Evolutionary conservation across 2,113 vertebrate genomes (phyloP), one percentile per base, ranked within the genome.

Genomic region (Alexandromys fortis): DNA sequence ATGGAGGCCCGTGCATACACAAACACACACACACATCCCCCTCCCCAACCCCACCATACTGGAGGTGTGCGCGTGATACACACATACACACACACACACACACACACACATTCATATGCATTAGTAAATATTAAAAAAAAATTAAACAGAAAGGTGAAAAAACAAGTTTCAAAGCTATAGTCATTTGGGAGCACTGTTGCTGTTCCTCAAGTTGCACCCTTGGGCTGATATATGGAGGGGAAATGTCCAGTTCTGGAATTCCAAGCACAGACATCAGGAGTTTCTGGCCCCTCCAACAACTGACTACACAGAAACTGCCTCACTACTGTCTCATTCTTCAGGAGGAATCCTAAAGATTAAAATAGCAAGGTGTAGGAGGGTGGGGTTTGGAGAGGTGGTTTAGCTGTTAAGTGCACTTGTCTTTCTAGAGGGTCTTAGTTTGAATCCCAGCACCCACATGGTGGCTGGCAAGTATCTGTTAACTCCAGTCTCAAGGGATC

Each of bases 1-100:
- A 98, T 86, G 99, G 98, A 99, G 99, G 97, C 5, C 3, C 14
- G 7, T 45, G 30, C 28, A 79, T 45, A 33, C 55, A 58, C 17
- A 58, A 5, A 58, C 55, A 58, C 17, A 55, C 55, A 65, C 63
- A 63, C 61, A 72, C 72, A 75, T n/a, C n/a, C 72, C 10, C n/a
- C 52, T 52, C 13, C 52, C 52, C 52, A 52, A 52, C 52, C 52
- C 52, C 52, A 52, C 52, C 52, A 52, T 52, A 52, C 52, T 52
- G 52, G 52, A 52, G 52, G 52, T 14, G 52, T 13, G 52, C 52
- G 3, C 3, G 52, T 52, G 13, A 78, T 7, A 68, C 67, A 68
- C 67, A 68, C 67, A 70, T 19, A 22, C n/a, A 42, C n/a, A 22
- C n/a, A 42, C n/a, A 42, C 72, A 75, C 38, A 11, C 72, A n/a